Evolutionary conservation across 2,888 invertebrate genomes (phyloP).

Genomic region (Xylota segnis): DNA sequence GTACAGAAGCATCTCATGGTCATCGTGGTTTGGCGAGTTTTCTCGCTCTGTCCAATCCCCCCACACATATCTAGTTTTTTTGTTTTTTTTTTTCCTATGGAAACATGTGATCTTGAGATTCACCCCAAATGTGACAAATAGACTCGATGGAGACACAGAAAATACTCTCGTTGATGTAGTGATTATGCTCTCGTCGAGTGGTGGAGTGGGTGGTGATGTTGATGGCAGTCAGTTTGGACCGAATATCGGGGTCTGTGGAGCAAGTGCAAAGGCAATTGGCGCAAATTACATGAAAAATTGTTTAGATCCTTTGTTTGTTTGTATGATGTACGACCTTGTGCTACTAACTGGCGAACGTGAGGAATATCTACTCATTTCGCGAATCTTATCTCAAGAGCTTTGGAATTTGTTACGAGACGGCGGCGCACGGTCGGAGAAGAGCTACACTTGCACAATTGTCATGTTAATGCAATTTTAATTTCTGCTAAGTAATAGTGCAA

Average conservation of each 20-base stretch:
- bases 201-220: constrained; percentile 18
- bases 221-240: constrained; percentile 7
- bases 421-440: too few species aligned
- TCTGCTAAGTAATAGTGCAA: constrained; percentile 25
- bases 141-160: constrained; percentile 34
- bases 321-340: constrained; percentile 43
- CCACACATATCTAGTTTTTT: too few species aligned
- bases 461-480: constrained; percentile 47
- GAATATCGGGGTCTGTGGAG: constrained; percentile 33
- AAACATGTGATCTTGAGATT: constrained; percentile 56
- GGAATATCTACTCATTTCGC: constrained; percentile 1
- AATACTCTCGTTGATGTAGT: neutral
- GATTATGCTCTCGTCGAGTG: constrained; percentile 56
- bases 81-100: neutral
- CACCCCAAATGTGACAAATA: constrained; percentile 47
- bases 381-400: constrained; percentile 14
- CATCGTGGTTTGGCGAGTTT: constrained; percentile 37
- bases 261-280: constrained; percentile 44
- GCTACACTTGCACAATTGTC: neutral
- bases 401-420: neutral
- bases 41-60: constrained; percentile 7
- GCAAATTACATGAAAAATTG: constrained; percentile 52
- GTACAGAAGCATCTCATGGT: constrained; percentile 51
- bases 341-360: constrained; percentile 26
- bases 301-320: constrained; percentile 51